These are phyloP conservation scores for Mimas tiliae DNA, from an alignment of 2,888 invertebrate genomes.

Conservation along the genomic window DNA sequence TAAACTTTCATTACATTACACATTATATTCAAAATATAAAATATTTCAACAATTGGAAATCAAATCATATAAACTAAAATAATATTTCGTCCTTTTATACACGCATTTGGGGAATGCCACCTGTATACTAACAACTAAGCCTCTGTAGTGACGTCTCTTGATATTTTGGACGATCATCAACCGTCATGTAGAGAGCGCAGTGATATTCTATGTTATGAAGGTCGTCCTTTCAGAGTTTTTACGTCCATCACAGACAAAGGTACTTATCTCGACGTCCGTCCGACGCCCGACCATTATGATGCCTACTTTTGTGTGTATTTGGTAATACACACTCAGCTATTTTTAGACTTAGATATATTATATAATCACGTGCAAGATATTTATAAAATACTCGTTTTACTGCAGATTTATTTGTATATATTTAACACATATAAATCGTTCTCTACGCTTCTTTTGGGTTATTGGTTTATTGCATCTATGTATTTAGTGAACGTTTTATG, in stretches of 20 bases:
- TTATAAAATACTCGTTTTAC: not conserved
- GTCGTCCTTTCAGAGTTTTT: conserved; percentile 53
- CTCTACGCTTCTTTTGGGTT: conserved; percentile 1
- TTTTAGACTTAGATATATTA: conserved; percentile 6
- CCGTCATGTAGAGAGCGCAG: conserved; percentile 18
- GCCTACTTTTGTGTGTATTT: conserved; percentile 54
- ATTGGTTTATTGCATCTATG: not conserved
- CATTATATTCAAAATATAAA: too few species aligned
- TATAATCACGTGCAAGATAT: too few species aligned
- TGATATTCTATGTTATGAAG: conserved; percentile 44
- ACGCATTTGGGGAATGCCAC: not conserved
- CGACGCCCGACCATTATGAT: conserved; percentile 53
- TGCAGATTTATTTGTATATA: not conserved
- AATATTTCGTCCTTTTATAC: not conserved
- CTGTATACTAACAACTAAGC: not conserved
- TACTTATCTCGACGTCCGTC: conserved; percentile 57
- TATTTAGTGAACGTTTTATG: conserved; percentile 2
- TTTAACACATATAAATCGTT: not conserved
- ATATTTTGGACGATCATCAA: conserved; percentile 59
- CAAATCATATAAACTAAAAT: not conserved
- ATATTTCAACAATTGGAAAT: not conserved
- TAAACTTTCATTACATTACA: too few species aligned
- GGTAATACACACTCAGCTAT: conserved; percentile 43
- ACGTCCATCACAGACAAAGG: conserved; percentile 54
- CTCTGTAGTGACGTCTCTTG: conserved; percentile 55